Percentiles rank a stretch among this genome's conserved stretches.
These are phyloP conservation scores for Blastomussa wellsi DNA, from an alignment of 92 coral and sea anemone genomes.

Conservation along the genomic window DNA sequence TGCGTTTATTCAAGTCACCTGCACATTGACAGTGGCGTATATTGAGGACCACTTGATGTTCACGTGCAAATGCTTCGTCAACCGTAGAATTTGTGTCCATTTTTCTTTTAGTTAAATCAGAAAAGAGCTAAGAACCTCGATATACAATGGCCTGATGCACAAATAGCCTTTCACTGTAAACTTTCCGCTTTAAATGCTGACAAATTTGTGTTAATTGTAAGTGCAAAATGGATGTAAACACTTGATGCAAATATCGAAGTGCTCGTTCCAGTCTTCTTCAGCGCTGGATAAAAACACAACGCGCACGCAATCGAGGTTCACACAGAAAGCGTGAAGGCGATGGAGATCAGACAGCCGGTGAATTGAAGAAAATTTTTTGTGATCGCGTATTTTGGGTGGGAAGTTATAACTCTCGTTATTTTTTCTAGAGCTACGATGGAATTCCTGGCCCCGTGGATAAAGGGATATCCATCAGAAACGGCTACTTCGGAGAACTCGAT, in stretches of 20 bases:
- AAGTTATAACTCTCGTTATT: slow-evolving; percentile 30
- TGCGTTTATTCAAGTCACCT: slow-evolving; percentile 17
- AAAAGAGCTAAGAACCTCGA: neutral
- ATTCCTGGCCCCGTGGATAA: slow-evolving; percentile 58
- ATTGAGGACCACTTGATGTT: slow-evolving; percentile 18
- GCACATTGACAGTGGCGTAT: neutral
- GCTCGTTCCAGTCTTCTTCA: slow-evolving; percentile 34
- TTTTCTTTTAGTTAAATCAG: neutral
- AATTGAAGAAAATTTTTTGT: slow-evolving; percentile 6
- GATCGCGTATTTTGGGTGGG: slow-evolving; percentile 1
- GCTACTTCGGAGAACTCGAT: slow-evolving; percentile 71
- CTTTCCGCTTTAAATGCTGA: slow-evolving; percentile 8
- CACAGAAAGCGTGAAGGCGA: slow-evolving; percentile 27
- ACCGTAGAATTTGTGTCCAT: neutral
- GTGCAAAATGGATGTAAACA: slow-evolving; percentile 9
- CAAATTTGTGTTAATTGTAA: slow-evolving; percentile 9
- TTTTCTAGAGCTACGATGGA: slow-evolving; percentile 55
- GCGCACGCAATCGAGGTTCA: slow-evolving; percentile 36
- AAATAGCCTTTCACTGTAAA: neutral
- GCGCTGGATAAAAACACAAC: slow-evolving; percentile 28
- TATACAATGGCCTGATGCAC: neutral
- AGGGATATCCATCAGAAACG: slow-evolving; percentile 45
- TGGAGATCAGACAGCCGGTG: slow-evolving; percentile 51
- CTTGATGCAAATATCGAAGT: slow-evolving; percentile 19
- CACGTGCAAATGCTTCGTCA: slow-evolving; percentile 19